Evolutionary conservation across 2,113 vertebrate genomes (phyloP).

Genomic region (Ellobius talpinus): DNA sequence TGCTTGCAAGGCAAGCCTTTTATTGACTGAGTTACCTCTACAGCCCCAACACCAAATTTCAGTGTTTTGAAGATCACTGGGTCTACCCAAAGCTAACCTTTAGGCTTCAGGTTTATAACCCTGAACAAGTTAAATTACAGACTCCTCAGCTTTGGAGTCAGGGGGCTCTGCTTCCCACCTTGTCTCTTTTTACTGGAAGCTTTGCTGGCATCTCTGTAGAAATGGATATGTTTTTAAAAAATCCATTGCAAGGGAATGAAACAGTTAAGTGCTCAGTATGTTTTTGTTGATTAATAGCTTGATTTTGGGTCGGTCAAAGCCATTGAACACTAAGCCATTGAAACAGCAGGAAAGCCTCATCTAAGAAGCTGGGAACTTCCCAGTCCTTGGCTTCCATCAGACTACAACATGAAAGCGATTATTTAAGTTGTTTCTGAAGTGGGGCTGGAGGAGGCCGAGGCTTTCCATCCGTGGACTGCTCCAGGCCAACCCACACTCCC

Average conservation of each 20-base stretch:
- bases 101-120: not conserved
- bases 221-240: not conserved
- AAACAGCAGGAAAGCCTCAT: slow-evolving; percentile 68
- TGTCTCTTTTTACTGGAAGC: slow-evolving; percentile 41
- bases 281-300: slow-evolving; percentile 63
- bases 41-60: not conserved
- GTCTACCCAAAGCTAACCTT: not conserved
- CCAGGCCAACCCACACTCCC: not conserved
- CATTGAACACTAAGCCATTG: slow-evolving; percentile 64
- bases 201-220: slow-evolving; percentile 25
- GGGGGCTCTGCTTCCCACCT: not conserved
- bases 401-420: slow-evolving; percentile 71
- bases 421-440: slow-evolving; percentile 76
- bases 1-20: not conserved
- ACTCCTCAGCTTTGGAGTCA: not conserved
- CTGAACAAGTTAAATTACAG: slow-evolving; percentile 20
- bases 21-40: too few relatives aligned
- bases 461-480: slow-evolving; percentile 26
- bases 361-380: slow-evolving; percentile 62
- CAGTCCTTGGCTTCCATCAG: slow-evolving; percentile 68
- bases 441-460: not conserved
- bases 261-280: slow-evolving; percentile 53
- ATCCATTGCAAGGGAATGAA: slow-evolving; percentile 36
- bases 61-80: slow-evolving; percentile 5
- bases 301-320: slow-evolving; percentile 66